Percentiles rank a stretch among this genome's conserved stretches.
phyloP scores from a whole-genome alignment of 2,888 invertebrate species.

The Colletes collaris region DNA sequence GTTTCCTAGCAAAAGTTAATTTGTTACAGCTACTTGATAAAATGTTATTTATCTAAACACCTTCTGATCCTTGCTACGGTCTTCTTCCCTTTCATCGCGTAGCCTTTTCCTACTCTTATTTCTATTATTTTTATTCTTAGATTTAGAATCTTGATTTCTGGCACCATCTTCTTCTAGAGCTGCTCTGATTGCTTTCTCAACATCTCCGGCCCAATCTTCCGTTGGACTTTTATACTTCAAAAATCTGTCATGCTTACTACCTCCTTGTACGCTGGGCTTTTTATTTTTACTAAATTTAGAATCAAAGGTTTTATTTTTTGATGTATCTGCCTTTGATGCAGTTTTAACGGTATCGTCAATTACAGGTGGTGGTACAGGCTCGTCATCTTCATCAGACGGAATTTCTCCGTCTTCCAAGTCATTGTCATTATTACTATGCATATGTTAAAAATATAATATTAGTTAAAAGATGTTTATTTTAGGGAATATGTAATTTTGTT shows the following conservation, averaged over 20 bases:
- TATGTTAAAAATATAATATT: conserved; percentile 30
- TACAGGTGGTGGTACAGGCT: conserved; percentile 68
- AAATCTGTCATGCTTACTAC: conserved; percentile 80
- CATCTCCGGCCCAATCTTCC: conserved; percentile 91
- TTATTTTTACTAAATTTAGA: conserved; percentile 77
- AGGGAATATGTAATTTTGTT: too few relatives aligned
- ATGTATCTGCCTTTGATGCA: conserved; percentile 76
- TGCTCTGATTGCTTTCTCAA: conserved; percentile 91
- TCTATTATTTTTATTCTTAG: conserved; percentile 74
- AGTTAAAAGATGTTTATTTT: background rate
- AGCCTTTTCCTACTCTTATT: conserved; percentile 77
- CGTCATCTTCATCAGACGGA: conserved; percentile 87
- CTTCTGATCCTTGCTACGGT: conserved; percentile 83
- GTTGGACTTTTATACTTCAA: conserved; percentile 83
- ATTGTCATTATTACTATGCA: conserved; percentile 81
- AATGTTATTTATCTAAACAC: conserved; percentile 58
- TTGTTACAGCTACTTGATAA: background rate
- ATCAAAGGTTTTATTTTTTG: conserved; percentile 78
- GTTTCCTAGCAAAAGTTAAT: background rate
- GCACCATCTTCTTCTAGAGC: conserved; percentile 88
- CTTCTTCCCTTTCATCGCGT: conserved; percentile 84
- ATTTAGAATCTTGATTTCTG: conserved; percentile 75
- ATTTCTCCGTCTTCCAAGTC: conserved; percentile 96
- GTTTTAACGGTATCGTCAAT: conserved; percentile 84
- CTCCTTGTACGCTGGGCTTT: conserved; percentile 69